Base-by-base conservation (phyloP, 2,797 vertebrate species). In the Cynopterus sphinx region DNA sequence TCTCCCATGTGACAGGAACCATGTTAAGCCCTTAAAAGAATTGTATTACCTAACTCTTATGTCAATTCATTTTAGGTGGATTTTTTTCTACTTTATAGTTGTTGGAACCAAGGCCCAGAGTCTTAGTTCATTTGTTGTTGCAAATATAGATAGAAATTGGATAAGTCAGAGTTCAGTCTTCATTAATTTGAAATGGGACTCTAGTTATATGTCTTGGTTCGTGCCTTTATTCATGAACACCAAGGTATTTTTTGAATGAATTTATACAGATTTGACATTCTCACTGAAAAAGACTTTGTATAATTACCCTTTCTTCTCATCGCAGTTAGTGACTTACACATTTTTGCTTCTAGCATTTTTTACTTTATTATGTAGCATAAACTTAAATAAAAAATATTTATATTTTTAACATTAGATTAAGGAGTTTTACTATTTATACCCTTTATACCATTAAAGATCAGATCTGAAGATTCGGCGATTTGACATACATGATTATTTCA, bases 311-410 rank as follows among this genome's bases (percentile, higher is more conserved):
- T 5, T 46, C n/a, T 51, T 43, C 49, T 33, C 15, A 28, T 28
- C 26, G 15, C 12, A 67, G 11, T 70, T 11, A 68, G 4, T 65
- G 26, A n/a, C 78, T 91, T 71, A 59, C 31, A 74, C 11, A 49
- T 11, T 43, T 94, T 94, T 86, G 22, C 53, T 87, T 97, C 51
- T 33, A 67, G 4, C 4, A 17, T n/a, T 13, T 7, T 87, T 97
- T 74, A 73, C 31, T 61, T 84, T 88, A 61, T 86, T 87, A 75
- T 36, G 16, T 84, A 74, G 46, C 5, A 79, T 13, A 31, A 91
- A 68, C 43, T 53, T 15, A 12, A 65, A 57, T 92, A 85, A 55
- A 68, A 78, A 1, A 0, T 65, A 57, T 90, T 95, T 85, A 65
- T 84, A 74, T 33, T 24, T 4, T 70, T 77, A 79, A 68, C 28